Conservation (phyloP, 2,888 invertebrate genomes). For the Helobdella robusta region DNA sequence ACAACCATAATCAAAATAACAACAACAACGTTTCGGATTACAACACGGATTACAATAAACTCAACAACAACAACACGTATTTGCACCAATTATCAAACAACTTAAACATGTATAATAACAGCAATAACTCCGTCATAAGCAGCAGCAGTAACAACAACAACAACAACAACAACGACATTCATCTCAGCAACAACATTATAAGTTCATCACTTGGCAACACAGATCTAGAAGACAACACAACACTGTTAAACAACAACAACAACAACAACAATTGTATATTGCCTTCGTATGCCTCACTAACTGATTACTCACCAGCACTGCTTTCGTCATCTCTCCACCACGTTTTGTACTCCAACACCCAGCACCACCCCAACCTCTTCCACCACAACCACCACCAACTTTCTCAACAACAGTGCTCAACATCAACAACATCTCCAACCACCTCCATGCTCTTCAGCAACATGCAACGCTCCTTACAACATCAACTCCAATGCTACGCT, state of each 20-base stretch:
- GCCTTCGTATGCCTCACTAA: constrained; percentile 20
- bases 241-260: not conserved
- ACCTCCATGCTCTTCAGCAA: not conserved
- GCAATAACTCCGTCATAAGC: not conserved
- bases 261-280: not conserved
- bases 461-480: constrained; percentile 17
- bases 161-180: not conserved
- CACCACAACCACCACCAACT: constrained; percentile 4
- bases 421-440: constrained; percentile 12
- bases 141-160: constrained; percentile 2
- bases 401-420: constrained; percentile 13
- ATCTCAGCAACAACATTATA: not conserved
- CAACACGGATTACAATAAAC: not conserved
- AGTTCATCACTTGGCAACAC: not conserved
- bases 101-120: not conserved
- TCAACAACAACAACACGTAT: constrained; percentile 17
- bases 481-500: constrained; percentile 18
- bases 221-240: not conserved
- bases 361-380: not conserved
- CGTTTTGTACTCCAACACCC: constrained; percentile 18
- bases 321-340: constrained; percentile 15
- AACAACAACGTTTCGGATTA: not conserved
- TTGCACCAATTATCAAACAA: not conserved
- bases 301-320: constrained; percentile 14
- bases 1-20: constrained; percentile 2